Evolutionary conservation across 2,113 vertebrate species (phyloP).

Genomic region (Holacanthus passer): DNA sequence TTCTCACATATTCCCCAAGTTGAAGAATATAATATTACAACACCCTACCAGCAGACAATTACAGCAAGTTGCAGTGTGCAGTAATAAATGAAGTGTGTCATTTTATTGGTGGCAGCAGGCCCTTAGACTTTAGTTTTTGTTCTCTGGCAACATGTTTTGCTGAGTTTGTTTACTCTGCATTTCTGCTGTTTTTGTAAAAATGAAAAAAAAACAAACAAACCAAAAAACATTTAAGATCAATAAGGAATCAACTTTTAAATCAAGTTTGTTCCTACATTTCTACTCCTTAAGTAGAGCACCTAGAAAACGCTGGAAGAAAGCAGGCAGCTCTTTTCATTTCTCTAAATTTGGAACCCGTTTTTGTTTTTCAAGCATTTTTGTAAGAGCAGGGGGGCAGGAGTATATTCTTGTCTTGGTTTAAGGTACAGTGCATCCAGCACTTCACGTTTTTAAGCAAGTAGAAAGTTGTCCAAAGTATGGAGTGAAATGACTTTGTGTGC

Average conservation of each 20-base stretch:
- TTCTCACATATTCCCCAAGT: background rate
- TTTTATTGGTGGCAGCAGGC: background rate
- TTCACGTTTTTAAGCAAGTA: background rate
- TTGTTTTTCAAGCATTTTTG: slow-evolving; percentile 28
- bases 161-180: slow-evolving; percentile 25
- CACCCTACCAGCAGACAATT: background rate
- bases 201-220: background rate
- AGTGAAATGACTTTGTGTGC: slow-evolving; percentile 20
- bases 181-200: slow-evolving; percentile 14
- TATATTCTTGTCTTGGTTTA: slow-evolving; percentile 26
- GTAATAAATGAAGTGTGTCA: slow-evolving; percentile 25
- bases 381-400: background rate
- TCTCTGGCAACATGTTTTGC: slow-evolving; percentile 4
- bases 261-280: slow-evolving; percentile 22
- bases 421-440: background rate
- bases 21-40: background rate
- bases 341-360: slow-evolving; percentile 41
- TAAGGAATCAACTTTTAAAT: slow-evolving; percentile 40
- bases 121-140: background rate
- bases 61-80: background rate
- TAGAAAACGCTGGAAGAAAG: slow-evolving; percentile 19
- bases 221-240: slow-evolving; percentile 15
- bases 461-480: slow-evolving; percentile 8
- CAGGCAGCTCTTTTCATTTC: slow-evolving; percentile 9
- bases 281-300: slow-evolving; percentile 28